A percentile compares a stretch with the other conserved stretches of the same genome.
phyloP scores from a whole-genome alignment of 2,888 invertebrate genomes.

The Rutpela maculata region DNA sequence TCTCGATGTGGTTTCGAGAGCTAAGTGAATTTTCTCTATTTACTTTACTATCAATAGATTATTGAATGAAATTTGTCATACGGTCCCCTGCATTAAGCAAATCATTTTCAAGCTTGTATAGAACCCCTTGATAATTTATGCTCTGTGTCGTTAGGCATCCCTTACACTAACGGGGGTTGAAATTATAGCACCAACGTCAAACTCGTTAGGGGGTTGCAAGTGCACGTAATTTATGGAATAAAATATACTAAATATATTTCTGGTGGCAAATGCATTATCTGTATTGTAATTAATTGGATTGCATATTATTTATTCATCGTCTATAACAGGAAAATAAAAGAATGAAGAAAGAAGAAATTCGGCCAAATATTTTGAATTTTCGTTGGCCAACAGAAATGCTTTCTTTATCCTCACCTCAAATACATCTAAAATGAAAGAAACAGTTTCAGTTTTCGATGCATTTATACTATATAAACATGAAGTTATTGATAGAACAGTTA shows the following conservation, averaged over 20 bases:
- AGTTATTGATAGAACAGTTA: too few species aligned
- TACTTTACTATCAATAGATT: constrained; percentile 57
- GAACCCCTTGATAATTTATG: constrained; percentile 66
- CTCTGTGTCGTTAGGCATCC: constrained; percentile 63
- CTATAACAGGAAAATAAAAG: too few species aligned
- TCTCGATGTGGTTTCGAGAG: constrained; percentile 30
- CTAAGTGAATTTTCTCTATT: constrained; percentile 56
- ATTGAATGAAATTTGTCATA: constrained; percentile 68
- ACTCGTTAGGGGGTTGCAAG: constrained; percentile 55
- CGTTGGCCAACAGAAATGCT: too few species aligned
- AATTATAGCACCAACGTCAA: constrained; percentile 63
- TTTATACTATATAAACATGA: too few species aligned
- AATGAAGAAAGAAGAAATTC: too few species aligned
- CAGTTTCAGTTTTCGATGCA: too few species aligned
- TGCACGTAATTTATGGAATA: constrained; percentile 56
- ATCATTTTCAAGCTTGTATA: constrained; percentile 68
- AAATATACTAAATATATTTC: constrained; percentile 45
- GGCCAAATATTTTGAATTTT: too few species aligned
- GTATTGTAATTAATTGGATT: constrained; percentile 35
- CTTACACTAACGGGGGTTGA: constrained; percentile 62
- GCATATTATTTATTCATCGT: not conserved
- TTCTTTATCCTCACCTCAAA: too few species aligned
- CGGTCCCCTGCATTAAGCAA: constrained; percentile 66
- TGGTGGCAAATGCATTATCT: constrained; percentile 37
- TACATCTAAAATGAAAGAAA: too few species aligned